A percentile compares a stretch with the other conserved stretches of the same genome.
These are phyloP conservation scores for Zhengitettix transpicula DNA, from an alignment of 2,888 invertebrate genomes.

Conservation along the genomic window DNA sequence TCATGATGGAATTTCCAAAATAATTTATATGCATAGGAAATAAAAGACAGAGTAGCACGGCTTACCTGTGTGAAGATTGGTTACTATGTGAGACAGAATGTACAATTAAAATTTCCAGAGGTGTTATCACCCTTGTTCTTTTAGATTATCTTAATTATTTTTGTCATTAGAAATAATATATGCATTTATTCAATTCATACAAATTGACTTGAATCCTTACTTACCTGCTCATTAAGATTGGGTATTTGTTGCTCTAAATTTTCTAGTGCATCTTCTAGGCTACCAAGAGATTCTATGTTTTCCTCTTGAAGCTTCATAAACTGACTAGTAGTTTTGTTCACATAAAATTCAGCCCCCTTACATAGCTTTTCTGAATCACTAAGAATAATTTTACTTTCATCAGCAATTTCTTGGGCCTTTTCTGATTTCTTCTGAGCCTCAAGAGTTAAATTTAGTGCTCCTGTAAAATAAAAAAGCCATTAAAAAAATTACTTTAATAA, in stretches of 20 bases:
- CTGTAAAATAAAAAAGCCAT: constrained; percentile 19
- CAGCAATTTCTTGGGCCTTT: constrained; percentile 33
- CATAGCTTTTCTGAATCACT: constrained; percentile 44
- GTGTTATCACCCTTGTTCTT: too few species aligned
- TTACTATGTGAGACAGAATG: too few species aligned
- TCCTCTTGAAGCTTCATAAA: constrained; percentile 48
- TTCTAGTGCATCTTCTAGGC: constrained; percentile 45
- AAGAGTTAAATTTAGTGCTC: constrained; percentile 78
- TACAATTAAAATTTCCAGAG: too few species aligned
- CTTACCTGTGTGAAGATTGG: too few species aligned
- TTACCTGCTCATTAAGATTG: constrained; percentile 63
- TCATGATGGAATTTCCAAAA: too few species aligned
- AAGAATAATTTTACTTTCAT: constrained; percentile 27
- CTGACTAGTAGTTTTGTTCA: constrained; percentile 39
- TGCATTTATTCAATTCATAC: neutral
- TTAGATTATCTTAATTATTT: too few species aligned
- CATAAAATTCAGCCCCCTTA: constrained; percentile 42
- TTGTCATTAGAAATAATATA: too few species aligned
- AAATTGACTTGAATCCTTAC: neutral
- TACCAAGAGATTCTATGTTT: constrained; percentile 52
- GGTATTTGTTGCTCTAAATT: constrained; percentile 59
- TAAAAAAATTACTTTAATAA: neutral
- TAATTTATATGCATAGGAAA: too few species aligned
- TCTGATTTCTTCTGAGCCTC: constrained; percentile 45
- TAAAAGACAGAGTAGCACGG: too few species aligned